A percentile compares a stretch with the other conserved stretches of the same genome.
Evolutionary conservation across 2,888 invertebrate species (phyloP).

Genomic region (Parascotia fuliginaria): DNA sequence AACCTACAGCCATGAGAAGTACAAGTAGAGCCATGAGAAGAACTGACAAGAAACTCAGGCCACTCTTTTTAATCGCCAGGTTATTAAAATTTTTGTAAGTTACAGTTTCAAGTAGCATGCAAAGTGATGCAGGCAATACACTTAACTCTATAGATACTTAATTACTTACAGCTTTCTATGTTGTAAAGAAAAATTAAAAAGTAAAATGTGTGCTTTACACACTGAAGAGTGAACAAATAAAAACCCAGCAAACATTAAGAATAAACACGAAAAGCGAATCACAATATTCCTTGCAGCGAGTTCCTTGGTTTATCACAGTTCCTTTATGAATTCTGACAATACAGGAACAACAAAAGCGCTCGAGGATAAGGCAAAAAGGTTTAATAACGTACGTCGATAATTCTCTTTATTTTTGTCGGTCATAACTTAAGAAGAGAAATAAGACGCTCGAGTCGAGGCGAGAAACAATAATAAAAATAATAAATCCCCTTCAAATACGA

Average conservation of each 20-base stretch:
- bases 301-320: slow-evolving; percentile 34
- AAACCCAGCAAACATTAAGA: slow-evolving; percentile 3
- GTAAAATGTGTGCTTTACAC: too few species aligned
- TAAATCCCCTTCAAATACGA: slow-evolving; percentile 81
- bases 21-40: too few species aligned
- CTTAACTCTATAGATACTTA: too few species aligned
- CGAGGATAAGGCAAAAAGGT: slow-evolving; percentile 53
- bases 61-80: too few species aligned
- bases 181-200: too few species aligned
- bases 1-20: too few species aligned
- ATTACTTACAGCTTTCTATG: too few species aligned
- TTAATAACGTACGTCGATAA: slow-evolving; percentile 58
- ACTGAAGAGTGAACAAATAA: too few species aligned
- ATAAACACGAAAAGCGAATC: slow-evolving; percentile 12
- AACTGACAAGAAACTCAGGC: too few species aligned
- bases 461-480: slow-evolving; percentile 84
- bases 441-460: slow-evolving; percentile 65
- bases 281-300: slow-evolving; percentile 34
- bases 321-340: slow-evolving; percentile 40
- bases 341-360: slow-evolving; percentile 45
- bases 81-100: too few species aligned
- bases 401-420: slow-evolving; percentile 57
- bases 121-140: too few species aligned
- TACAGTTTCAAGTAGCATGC: too few species aligned
- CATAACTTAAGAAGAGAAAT: slow-evolving; percentile 66